phyloP scores from a whole-genome alignment of 2,113 vertebrate genomes.

The Spermophilus dauricus region DNA sequence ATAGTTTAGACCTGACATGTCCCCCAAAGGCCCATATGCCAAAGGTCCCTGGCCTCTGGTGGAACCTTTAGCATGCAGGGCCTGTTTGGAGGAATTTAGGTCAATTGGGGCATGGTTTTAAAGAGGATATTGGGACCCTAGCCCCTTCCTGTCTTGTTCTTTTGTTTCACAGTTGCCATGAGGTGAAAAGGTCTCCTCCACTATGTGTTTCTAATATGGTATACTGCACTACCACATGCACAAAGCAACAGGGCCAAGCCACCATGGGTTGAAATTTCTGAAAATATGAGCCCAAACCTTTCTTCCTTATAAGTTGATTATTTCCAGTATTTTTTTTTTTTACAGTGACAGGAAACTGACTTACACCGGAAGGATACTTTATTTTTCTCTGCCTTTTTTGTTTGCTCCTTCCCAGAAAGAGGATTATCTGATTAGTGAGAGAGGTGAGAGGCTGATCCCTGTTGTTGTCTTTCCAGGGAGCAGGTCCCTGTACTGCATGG shows the following conservation, averaged over 20 bases:
- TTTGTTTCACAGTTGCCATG: background rate
- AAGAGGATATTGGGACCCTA: background rate
- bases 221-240: too few relatives aligned
- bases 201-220: too few relatives aligned
- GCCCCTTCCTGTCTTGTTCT: background rate
- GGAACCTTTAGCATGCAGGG: background rate
- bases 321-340: background rate
- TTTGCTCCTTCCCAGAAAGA: background rate
- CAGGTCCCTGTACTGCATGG: accelerated
- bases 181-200: background rate
- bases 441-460: background rate
- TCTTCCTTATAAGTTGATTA: background rate
- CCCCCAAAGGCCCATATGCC: background rate
- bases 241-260: background rate
- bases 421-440: background rate
- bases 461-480: background rate
- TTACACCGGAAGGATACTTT: background rate
- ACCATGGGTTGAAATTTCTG: background rate
- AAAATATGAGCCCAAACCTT: background rate
- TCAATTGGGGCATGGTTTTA: background rate
- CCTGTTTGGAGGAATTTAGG: background rate
- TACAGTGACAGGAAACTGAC: background rate
- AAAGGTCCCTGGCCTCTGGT: background rate
- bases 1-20: background rate
- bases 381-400: background rate